Evolutionary conservation across 2,888 invertebrate genomes (phyloP).

Genomic region (Sinotaia quadrata): DNA sequence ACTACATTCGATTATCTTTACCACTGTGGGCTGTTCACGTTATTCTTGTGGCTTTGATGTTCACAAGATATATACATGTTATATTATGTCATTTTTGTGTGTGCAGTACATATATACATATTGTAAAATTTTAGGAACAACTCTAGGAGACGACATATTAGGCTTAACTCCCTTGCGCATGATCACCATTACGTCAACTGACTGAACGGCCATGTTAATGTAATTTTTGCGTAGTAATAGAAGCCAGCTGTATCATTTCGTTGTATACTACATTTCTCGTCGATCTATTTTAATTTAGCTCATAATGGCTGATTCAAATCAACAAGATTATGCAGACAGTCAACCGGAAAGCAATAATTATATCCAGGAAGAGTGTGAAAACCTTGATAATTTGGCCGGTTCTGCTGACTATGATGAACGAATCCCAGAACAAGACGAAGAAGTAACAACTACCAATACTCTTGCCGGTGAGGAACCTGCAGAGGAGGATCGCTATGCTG

Average conservation of each 20-base stretch:
- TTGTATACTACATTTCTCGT: background rate
- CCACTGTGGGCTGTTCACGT: too few relatives aligned
- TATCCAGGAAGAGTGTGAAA: constrained; percentile 42
- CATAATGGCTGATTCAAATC: constrained; percentile 32
- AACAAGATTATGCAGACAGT: constrained; percentile 28
- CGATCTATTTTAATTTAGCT: background rate
- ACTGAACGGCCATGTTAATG: constrained; percentile 42
- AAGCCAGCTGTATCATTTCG: constrained; percentile 1
- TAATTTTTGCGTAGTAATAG: constrained; percentile 14
- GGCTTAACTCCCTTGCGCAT: too few relatives aligned
- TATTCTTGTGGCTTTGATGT: too few relatives aligned
- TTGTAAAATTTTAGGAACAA: too few relatives aligned
- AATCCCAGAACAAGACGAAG: constrained; percentile 50
- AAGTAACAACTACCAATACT: constrained; percentile 55
- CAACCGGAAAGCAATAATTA: constrained; percentile 43
- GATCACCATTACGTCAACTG: constrained; percentile 38
- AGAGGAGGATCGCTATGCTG: constrained; percentile 58
- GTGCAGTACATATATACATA: too few relatives aligned
- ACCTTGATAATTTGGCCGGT: constrained; percentile 15
- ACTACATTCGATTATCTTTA: too few relatives aligned
- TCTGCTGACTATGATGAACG: constrained; percentile 17
- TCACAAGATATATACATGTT: too few relatives aligned
- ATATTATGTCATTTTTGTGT: too few relatives aligned
- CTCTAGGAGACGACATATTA: too few relatives aligned
- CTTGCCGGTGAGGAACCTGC: constrained; percentile 51